Conservation (phyloP, 2,113 vertebrate genomes). For the Manacus vitellinus region DNA sequence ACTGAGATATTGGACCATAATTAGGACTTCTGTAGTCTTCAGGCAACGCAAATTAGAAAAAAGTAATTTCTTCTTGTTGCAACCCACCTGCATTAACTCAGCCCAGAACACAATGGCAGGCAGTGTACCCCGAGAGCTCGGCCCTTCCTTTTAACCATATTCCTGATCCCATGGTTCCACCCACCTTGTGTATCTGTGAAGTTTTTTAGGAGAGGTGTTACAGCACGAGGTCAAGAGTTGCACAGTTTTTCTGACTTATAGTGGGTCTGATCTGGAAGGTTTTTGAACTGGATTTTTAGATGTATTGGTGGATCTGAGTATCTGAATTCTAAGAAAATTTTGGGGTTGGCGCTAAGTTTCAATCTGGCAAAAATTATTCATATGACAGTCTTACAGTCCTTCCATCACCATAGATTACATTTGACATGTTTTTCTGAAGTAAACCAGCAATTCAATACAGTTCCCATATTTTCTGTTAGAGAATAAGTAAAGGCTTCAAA, state of each 20-base stretch:
- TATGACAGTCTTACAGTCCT: not conserved
- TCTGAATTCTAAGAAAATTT: not conserved
- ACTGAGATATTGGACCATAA: not conserved
- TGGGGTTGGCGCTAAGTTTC: not conserved
- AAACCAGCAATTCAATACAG: not conserved
- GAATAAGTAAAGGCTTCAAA: not conserved
- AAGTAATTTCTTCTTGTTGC: not conserved
- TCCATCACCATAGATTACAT: not conserved
- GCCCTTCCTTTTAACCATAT: not conserved
- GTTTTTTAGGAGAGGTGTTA: not conserved
- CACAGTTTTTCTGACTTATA: not conserved
- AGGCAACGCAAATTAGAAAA: not conserved
- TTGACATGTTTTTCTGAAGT: not conserved
- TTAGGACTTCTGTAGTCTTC: not conserved
- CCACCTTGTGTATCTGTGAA: not conserved
- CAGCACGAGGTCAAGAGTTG: not conserved
- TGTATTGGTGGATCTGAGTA: not conserved
- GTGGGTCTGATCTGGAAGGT: not conserved
- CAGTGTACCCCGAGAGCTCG: fast-evolving
- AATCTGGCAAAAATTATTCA: not conserved
- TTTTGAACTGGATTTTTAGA: not conserved
- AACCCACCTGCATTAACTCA: not conserved
- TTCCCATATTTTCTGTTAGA: not conserved
- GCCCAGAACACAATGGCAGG: not conserved
- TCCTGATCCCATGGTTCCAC: fast-evolving